A percentile compares a stretch with the other conserved stretches of the same genome.
Evolutionary conservation across 1,140 invertebrate species (phyloP).

Genomic region (Sesamia nonagrioides): DNA sequence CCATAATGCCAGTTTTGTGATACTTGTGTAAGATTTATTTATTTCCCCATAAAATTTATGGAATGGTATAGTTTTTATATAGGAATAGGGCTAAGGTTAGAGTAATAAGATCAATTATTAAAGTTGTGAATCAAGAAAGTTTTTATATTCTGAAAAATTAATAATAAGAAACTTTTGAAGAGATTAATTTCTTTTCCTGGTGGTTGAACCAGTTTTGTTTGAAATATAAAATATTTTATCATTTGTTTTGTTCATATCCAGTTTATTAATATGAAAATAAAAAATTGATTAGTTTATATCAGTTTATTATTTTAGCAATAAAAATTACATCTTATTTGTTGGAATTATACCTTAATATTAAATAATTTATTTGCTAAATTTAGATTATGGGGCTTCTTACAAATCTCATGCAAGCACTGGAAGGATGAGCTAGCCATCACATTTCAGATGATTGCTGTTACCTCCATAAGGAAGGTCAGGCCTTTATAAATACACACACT

Average conservation of each 20-base stretch:
- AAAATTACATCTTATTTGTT: slow-evolving; percentile 78
- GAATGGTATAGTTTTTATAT: not conserved
- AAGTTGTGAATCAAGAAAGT: not conserved
- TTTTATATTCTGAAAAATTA: too few species aligned
- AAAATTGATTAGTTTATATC: slow-evolving; percentile 57
- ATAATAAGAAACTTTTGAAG: too few species aligned
- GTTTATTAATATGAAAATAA: slow-evolving; percentile 60
- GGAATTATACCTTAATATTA: slow-evolving; percentile 75
- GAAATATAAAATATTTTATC: not conserved
- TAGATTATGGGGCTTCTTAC: slow-evolving; percentile 74
- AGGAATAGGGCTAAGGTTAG: too few species aligned
- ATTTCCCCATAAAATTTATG: slow-evolving; percentile 2
- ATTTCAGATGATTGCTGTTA: slow-evolving; percentile 43
- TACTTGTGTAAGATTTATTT: slow-evolving; percentile 38
- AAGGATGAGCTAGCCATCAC: slow-evolving; percentile 44
- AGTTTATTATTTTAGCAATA: slow-evolving; percentile 80
- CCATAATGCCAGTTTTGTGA: slow-evolving; percentile 10
- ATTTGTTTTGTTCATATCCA: slow-evolving; percentile 27
- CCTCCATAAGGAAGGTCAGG: slow-evolving; percentile 51
- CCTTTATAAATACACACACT: slow-evolving; percentile 68
- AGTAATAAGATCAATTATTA: too few species aligned
- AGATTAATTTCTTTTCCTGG: too few species aligned
- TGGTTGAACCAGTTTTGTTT: too few species aligned
- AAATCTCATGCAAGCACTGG: slow-evolving; percentile 61
- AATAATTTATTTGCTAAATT: slow-evolving; percentile 83